phyloP scores from a whole-genome alignment of 2,113 vertebrate species.

The Dicaeum eximium region DNA sequence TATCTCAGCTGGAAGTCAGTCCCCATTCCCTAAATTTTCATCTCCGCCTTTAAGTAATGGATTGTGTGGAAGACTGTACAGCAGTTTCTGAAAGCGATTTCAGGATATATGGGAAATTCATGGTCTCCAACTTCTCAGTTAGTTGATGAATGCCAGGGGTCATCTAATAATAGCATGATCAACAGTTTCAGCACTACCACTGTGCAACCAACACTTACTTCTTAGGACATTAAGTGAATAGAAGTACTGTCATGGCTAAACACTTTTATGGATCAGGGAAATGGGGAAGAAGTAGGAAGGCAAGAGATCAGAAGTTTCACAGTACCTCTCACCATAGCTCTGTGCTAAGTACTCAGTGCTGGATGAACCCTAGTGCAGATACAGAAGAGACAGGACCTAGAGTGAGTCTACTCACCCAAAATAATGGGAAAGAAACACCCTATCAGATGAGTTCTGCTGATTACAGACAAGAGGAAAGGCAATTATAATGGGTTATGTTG shows the following conservation, averaged over 20 bases:
- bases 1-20: neutral
- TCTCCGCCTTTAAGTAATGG: neutral
- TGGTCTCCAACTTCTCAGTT: neutral
- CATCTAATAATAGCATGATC: rapidly evolving
- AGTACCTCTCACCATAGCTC: too few species aligned
- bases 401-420: neutral
- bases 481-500: neutral
- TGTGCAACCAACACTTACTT: neutral
- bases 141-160: neutral
- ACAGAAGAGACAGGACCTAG: neutral
- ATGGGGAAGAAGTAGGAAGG: neutral
- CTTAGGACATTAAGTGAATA: neutral
- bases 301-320: neutral
- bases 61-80: neutral
- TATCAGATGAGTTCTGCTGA: neutral
- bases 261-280: neutral
- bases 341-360: neutral
- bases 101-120: neutral
- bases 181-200: neutral
- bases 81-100: neutral
- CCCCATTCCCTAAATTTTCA: neutral
- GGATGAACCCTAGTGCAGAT: neutral
- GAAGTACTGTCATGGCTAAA: neutral
- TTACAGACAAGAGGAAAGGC: neutral
- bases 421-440: neutral